Evolutionary conservation across 2,113 vertebrate genomes (phyloP).

Genomic region (Calyptomena viridis): DNA sequence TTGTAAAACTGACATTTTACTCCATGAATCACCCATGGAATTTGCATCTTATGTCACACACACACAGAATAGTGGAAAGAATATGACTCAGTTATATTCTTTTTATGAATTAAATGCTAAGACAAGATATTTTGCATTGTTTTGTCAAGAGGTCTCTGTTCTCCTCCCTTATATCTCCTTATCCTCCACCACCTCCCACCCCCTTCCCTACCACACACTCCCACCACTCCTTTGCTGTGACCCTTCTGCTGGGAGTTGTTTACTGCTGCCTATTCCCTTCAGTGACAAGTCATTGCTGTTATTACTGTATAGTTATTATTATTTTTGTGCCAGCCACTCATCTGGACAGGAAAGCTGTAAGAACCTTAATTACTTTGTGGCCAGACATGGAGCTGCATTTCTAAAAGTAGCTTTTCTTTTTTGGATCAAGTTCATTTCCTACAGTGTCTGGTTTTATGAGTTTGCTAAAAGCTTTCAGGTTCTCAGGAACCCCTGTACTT

Average conservation of each 20-base stretch:
- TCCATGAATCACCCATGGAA: slow-evolving; percentile 20
- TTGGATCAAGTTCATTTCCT: slow-evolving; percentile 59
- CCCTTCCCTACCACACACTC: not conserved
- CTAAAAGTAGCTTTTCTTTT: slow-evolving; percentile 67
- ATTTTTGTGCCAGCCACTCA: slow-evolving; percentile 61
- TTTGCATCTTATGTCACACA: slow-evolving; percentile 24
- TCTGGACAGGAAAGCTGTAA: slow-evolving; percentile 61
- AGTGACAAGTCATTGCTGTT: slow-evolving; percentile 40
- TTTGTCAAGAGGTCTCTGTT: not conserved
- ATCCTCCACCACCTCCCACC: not conserved
- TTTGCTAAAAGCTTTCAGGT: slow-evolving; percentile 35
- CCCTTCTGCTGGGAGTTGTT: slow-evolving; percentile 27
- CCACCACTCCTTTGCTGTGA: not conserved
- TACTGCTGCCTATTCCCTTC: slow-evolving; percentile 32
- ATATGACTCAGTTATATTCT: slow-evolving; percentile 39
- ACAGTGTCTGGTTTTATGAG: slow-evolving; percentile 53
- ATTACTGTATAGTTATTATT: slow-evolving; percentile 60
- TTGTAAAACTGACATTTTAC: slow-evolving; percentile 37
- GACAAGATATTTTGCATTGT: not conserved
- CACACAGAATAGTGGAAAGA: slow-evolving; percentile 32
- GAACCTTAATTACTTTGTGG: slow-evolving; percentile 68
- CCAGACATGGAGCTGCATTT: slow-evolving; percentile 49
- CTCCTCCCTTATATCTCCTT: not conserved
- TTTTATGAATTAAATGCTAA: slow-evolving; percentile 49
- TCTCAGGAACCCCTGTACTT: not conserved